Base-by-base conservation (phyloP, 2,113 vertebrate species). In the Thamnaconus septentrionalis region DNA sequence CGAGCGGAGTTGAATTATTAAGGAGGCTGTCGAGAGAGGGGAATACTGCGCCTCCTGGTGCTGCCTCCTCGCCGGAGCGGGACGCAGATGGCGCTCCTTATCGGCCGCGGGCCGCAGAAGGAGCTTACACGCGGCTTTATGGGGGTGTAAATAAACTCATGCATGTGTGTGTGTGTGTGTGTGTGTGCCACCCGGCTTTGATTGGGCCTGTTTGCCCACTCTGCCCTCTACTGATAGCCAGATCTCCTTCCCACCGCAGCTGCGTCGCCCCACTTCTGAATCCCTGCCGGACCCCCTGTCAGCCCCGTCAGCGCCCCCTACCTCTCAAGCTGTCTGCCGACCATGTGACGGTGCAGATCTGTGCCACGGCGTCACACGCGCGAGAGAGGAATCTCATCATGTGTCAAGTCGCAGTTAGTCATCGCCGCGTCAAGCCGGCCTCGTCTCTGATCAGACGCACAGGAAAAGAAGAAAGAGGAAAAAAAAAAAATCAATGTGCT, bases 401-500 rank as follows among this genome's bases (percentile, higher is more conserved):
- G 78, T 80, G 76, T 86, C 79, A 81, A 45, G 66, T 80, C 65
- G 47, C 66, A 10, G 79, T 88, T 85, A 88, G 83, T 85, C 82
- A 84, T 81, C 63, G 48, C 18, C 1, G 53, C 69, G 80, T 84
- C 76, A 71, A 84, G 72, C 73, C 56, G 59, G 43, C 49, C 0
- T 7, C 41, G 44, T 83, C 75, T 87, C 88, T 87, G 71, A 84
- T 88, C 80, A 74, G 75, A 31, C 18, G 18, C 18, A 31, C 18
- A 31, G 18, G 2, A 31, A 31, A 31, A 31, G 18, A 31, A n/a
- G n/a, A n/a, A n/a, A n/a, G n/a, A n/a, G n/a, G n/a, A n/a, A n/a
- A n/a, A n/a, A 74, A 78, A 79, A 81, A 79, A 82, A 87, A 84
- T 84, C 71, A 78, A 85, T 88, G 72, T 45, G 47, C 66, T 71